These are phyloP conservation scores for Menura novaehollandiae DNA, from an alignment of 2,113 vertebrate species.

Conservation along the genomic window DNA sequence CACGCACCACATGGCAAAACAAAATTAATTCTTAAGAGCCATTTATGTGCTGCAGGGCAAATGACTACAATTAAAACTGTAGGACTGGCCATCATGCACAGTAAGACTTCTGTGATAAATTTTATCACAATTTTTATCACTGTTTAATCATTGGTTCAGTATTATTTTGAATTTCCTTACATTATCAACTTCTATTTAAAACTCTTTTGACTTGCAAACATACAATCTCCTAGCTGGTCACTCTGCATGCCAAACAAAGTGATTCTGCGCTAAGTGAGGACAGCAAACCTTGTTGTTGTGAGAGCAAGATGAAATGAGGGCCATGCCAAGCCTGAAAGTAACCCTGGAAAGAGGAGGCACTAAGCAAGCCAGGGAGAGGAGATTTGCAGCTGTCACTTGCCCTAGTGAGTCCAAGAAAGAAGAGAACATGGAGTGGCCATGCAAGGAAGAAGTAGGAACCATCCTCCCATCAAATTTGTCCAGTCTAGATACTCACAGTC, in stretches of 20 bases:
- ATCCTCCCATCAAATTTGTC: background rate
- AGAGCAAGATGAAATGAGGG: background rate
- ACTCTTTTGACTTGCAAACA: background rate
- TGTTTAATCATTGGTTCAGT: background rate
- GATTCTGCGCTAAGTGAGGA: background rate
- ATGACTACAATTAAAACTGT: background rate
- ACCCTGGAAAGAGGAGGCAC: background rate
- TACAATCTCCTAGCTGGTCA: background rate
- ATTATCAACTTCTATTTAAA: background rate
- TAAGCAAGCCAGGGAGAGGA: slow-evolving; percentile 16
- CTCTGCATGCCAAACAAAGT: background rate
- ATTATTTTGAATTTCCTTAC: background rate
- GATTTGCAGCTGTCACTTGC: background rate
- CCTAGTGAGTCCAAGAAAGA: background rate
- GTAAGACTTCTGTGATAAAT: background rate
- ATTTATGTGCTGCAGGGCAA: background rate
- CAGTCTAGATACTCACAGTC: background rate
- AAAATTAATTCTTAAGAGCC: background rate
- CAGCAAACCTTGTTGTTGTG: background rate
- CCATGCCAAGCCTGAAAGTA: slow-evolving; percentile 26
- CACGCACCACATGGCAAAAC: background rate
- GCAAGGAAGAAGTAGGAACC: slow-evolving; percentile 29
- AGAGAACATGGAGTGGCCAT: slow-evolving; percentile 9
- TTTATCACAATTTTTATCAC: background rate
- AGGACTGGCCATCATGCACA: background rate